phyloP scores from a whole-genome alignment of 2,888 invertebrate genomes.

The Napeogenes sylphis region DNA sequence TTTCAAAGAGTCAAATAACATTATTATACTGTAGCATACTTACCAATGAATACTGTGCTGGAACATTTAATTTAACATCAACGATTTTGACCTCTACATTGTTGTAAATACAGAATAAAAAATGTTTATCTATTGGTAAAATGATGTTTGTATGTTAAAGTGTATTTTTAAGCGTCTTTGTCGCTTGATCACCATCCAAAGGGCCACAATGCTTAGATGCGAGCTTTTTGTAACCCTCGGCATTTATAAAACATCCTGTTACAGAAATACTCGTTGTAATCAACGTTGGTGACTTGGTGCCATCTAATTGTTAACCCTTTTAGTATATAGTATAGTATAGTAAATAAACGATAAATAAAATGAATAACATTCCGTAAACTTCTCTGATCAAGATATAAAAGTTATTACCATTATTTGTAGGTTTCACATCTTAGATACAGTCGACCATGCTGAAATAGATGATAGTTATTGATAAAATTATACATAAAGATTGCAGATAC shows the following conservation, averaged over 20 bases:
- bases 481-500: slow-evolving; percentile 8
- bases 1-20: slow-evolving; percentile 63
- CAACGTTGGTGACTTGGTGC: slow-evolving; percentile 20
- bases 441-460: no score
- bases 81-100: slow-evolving; percentile 36
- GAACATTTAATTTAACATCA: slow-evolving; percentile 15
- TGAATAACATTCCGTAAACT: neutral
- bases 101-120: slow-evolving; percentile 13
- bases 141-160: slow-evolving; percentile 45
- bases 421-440: neutral
- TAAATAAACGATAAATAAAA: neutral
- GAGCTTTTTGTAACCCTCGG: slow-evolving; percentile 52
- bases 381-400: neutral
- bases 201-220: slow-evolving; percentile 56
- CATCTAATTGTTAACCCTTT: slow-evolving; percentile 18
- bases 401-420: neutral
- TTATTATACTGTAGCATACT: slow-evolving; percentile 60
- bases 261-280: slow-evolving; percentile 34
- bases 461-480: neutral
- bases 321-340: neutral
- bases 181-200: slow-evolving; percentile 63
- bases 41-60: slow-evolving; percentile 32
- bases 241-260: slow-evolving; percentile 38
- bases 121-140: slow-evolving; percentile 17
- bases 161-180: slow-evolving; percentile 69